A percentile compares a stretch with the other conserved stretches of the same genome.
phyloP scores from a whole-genome alignment of 2,797 vertebrate species.

The Schizopygopsis malacanthus region DNA sequence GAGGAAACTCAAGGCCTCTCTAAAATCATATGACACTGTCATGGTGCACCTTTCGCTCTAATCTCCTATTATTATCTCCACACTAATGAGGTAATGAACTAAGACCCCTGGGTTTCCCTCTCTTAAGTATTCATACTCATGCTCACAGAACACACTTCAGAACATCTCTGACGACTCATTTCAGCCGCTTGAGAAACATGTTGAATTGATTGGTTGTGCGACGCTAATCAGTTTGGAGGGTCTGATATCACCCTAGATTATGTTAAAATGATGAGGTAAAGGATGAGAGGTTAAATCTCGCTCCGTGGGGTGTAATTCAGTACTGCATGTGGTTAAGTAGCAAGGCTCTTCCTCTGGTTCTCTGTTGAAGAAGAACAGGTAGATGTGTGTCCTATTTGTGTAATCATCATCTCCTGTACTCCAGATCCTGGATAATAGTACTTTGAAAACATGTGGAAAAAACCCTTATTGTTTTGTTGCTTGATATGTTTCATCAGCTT shows the following conservation, averaged over 20 bases:
- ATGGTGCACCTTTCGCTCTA: background rate
- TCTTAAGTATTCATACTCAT: background rate
- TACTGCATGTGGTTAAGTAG: background rate
- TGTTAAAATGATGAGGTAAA: background rate
- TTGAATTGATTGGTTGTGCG: constrained; percentile 11
- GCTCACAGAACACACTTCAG: background rate
- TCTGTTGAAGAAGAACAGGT: background rate
- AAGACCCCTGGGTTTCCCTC: background rate
- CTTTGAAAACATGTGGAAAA: background rate
- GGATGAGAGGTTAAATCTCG: background rate
- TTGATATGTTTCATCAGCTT: background rate
- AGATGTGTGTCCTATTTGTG: background rate
- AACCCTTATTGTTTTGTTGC: background rate
- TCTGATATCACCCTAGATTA: background rate
- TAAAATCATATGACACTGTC: background rate
- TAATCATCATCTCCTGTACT: background rate
- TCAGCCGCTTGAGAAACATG: background rate
- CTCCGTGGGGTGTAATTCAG: background rate
- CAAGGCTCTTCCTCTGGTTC: background rate
- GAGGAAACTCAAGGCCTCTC: background rate
- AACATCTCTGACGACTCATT: background rate
- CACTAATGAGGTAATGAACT: background rate
- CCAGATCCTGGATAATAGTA: background rate
- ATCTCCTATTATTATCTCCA: background rate
- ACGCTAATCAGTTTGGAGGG: background rate